Percentiles rank a stretch among this genome's conserved stretches.
These are phyloP conservation scores for Gobio occitaniae DNA, from an alignment of 2,797 vertebrate species.

Conservation along the genomic window DNA sequence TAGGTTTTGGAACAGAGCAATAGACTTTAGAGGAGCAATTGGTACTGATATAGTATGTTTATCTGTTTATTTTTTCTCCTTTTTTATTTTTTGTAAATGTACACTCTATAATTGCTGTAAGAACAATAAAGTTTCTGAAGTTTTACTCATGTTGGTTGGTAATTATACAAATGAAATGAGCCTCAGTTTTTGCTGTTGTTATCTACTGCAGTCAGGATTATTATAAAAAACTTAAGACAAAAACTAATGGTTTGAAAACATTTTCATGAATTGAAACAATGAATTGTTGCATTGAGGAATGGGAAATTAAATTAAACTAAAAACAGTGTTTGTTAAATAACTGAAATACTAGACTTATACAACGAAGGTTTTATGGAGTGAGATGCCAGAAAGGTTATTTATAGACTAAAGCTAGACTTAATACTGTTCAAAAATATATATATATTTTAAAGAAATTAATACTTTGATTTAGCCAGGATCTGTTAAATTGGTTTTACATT, in stretches of 20 bases:
- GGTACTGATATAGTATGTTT: background rate
- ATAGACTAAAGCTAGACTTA: background rate
- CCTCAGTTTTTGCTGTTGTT: background rate
- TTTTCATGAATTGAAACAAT: background rate
- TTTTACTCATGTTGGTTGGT: conserved; percentile 1
- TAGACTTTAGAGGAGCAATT: background rate
- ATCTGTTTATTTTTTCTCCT: background rate
- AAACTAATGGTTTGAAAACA: background rate
- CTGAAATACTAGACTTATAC: too few species aligned
- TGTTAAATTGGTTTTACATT: background rate
- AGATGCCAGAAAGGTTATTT: background rate
- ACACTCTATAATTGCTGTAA: conserved; percentile 3
- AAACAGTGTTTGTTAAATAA: too few species aligned
- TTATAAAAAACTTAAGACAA: background rate
- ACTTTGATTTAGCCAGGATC: background rate
- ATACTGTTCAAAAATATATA: background rate
- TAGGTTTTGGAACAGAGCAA: background rate
- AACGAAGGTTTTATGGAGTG: too few species aligned
- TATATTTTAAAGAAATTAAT: background rate
- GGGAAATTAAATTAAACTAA: too few species aligned
- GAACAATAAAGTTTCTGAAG: background rate
- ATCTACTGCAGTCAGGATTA: background rate
- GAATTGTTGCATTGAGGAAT: background rate
- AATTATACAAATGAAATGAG: conserved; percentile 31
- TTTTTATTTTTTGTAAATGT: background rate